phyloP scores from a whole-genome alignment of 2,113 vertebrate species.

The Silurus glanis region DNA sequence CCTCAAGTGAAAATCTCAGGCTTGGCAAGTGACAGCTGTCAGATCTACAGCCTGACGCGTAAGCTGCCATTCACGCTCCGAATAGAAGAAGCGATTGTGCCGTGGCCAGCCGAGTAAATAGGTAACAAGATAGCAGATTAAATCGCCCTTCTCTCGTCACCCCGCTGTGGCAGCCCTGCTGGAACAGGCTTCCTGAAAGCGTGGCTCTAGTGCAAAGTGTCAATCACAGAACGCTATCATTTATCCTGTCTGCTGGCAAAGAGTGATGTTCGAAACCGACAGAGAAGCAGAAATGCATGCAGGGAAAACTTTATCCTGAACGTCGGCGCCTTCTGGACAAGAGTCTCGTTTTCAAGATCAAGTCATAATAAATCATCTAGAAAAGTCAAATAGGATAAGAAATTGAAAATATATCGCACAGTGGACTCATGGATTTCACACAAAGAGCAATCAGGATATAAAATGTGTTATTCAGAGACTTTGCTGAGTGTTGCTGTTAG shows the following conservation, averaged over 20 bases:
- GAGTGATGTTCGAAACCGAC: conserved; percentile 17
- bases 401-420: not conserved
- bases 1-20: conserved; percentile 10
- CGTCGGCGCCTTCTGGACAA: not conserved
- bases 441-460: not conserved
- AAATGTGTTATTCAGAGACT: not conserved
- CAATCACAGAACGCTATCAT: conserved; percentile 43
- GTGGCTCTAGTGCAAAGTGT: conserved; percentile 20
- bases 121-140: conserved; percentile 53
- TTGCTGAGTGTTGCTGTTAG: too few species aligned
- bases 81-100: conserved; percentile 39
- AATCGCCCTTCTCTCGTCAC: conserved; percentile 31
- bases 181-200: conserved; percentile 20
- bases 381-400: not conserved
- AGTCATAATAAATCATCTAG: not conserved
- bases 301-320: not conserved
- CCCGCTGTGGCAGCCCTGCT: not conserved
- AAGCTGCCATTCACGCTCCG: conserved; percentile 34
- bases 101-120: conserved; percentile 27
- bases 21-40: conserved; percentile 44
- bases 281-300: not conserved
- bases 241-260: conserved; percentile 26
- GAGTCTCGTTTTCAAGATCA: not conserved
- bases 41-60: conserved; percentile 36
- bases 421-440: not conserved